A percentile compares a stretch with the other conserved stretches of the same genome.
Evolutionary conservation across 2,888 invertebrate genomes (phyloP).

Genomic region (Trissolcus brochymenae): DNA sequence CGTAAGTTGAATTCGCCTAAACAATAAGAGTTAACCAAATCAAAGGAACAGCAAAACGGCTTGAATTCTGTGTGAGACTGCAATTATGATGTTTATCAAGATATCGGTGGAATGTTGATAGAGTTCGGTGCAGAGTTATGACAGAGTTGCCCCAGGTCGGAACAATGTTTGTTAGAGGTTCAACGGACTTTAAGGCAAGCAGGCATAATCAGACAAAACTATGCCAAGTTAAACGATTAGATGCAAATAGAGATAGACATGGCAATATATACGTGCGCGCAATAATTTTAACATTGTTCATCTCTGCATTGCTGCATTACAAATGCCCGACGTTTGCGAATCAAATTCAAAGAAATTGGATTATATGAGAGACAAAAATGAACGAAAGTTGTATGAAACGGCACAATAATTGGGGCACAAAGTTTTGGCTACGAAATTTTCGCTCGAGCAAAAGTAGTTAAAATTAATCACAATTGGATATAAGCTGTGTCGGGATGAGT

Average conservation of each 20-base stretch:
- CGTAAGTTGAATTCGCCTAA: too few relatives aligned
- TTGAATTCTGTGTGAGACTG: not conserved
- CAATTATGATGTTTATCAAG: constrained; percentile 22
- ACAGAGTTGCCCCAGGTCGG: constrained; percentile 20
- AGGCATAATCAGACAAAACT: constrained; percentile 47
- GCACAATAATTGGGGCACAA: constrained; percentile 16
- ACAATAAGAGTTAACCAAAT: not conserved
- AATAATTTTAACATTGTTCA: constrained; percentile 28
- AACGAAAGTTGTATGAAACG: not conserved
- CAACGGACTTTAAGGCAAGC: constrained; percentile 32
- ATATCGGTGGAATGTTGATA: constrained; percentile 41
- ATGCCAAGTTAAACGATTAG: constrained; percentile 50
- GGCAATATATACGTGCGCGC: constrained; percentile 16
- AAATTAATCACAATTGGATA: constrained; percentile 31
- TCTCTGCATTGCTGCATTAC: not conserved
- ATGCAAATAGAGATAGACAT: constrained; percentile 29
- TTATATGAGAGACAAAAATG: not conserved
- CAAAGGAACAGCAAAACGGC: not conserved
- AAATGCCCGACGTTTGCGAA: constrained; percentile 9
- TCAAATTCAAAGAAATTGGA: constrained; percentile 31
- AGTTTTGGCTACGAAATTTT: constrained; percentile 18
- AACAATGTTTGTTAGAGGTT: constrained; percentile 43
- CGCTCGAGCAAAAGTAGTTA: constrained; percentile 7
- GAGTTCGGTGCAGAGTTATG: constrained; percentile 37
- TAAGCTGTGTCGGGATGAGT: constrained; percentile 22